These are phyloP conservation scores for Eumeta japonica DNA, from an alignment of 1,140 invertebrate genomes.

Conservation along the genomic window DNA sequence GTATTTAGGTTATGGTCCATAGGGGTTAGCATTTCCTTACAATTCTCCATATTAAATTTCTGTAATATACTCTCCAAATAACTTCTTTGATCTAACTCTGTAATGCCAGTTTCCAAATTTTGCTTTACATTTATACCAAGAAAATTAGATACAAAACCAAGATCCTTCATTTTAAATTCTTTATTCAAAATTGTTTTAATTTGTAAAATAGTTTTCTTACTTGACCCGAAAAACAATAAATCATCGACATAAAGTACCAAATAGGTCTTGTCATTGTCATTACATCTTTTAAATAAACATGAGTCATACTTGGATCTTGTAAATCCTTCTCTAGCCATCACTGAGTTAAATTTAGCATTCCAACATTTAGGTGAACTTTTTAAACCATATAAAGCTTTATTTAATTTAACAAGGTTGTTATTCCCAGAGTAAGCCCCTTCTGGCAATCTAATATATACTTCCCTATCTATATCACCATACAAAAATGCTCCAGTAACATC, in stretches of 20 bases:
- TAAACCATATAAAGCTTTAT: too few relatives aligned
- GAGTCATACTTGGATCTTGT: too few relatives aligned
- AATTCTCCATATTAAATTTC: slow-evolving; percentile 18
- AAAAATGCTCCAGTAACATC: not conserved
- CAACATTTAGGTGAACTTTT: slow-evolving; percentile 2
- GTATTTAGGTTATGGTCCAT: slow-evolving; percentile 10
- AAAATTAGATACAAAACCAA: too few relatives aligned
- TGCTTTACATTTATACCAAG: slow-evolving; percentile 20
- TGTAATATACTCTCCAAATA: slow-evolving; percentile 21
- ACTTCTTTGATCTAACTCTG: slow-evolving; percentile 14
- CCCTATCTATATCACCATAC: not conserved
- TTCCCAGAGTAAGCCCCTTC: not conserved
- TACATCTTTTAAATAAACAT: too few relatives aligned
- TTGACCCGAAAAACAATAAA: slow-evolving; percentile 10
- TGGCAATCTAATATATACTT: not conserved
- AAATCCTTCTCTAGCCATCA: not conserved
- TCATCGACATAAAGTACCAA: slow-evolving; percentile 22
- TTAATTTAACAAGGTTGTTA: not conserved
- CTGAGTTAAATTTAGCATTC: not conserved
- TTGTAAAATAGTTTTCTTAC: slow-evolving; percentile 6
- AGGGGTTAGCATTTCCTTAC: slow-evolving; percentile 15
- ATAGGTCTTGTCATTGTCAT: slow-evolving; percentile 1
- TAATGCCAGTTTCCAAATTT: slow-evolving; percentile 7
- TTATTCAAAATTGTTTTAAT: too few relatives aligned
- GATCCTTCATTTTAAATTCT: too few relatives aligned